Base-by-base conservation (phyloP, 2,888 invertebrate genomes). In the Calliphora vomitoria region DNA sequence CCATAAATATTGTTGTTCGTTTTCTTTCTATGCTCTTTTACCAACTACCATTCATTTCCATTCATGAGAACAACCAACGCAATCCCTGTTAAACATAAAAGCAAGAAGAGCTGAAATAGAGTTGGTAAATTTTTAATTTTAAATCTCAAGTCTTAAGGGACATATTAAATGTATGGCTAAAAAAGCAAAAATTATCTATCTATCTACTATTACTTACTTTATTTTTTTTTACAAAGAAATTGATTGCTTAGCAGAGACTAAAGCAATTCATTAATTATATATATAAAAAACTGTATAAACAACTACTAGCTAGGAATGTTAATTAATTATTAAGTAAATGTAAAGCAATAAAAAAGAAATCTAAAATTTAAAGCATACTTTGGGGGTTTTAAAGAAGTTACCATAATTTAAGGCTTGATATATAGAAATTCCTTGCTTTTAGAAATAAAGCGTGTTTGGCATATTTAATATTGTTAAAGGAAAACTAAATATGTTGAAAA, bases 1-100 rank as follows among this genome's bases (percentile, higher is more conserved):
- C 68, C 80, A 85, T 85, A 85, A 85, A 85, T 85, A 80, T 80
- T 75, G 62, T 75, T 62, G 62, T 75, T 62, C 31, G 35, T 74
- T 85, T 75, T 50, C 62, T 53, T 75, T 80, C 64, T 6, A 20
- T 55, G 20, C 35, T 53, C 18, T 82, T 58, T 20, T 18, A 53
- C 35, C 18, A 38, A 4, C n/a, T 69, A 18, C 50, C 25, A 44
- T 71, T 20, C 62, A 20, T n/a, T 60, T 47, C 69, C 66, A 35
- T 25, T 25, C 25, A 18, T 3, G 41, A 55, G n/a, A 6, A 35
- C 35, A 35, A 35, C 35, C 35, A 35, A 35, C 35, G 25, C 8
- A 41, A 41, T 8, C 18, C 41, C 50, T 60, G 62, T 62, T 60
- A 69, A 71, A 60, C 38, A n/a, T 8, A 31, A 15, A 60, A 47